phyloP scores from a whole-genome alignment of 2,113 vertebrate species.

The Tragelaphus buxtoni region DNA sequence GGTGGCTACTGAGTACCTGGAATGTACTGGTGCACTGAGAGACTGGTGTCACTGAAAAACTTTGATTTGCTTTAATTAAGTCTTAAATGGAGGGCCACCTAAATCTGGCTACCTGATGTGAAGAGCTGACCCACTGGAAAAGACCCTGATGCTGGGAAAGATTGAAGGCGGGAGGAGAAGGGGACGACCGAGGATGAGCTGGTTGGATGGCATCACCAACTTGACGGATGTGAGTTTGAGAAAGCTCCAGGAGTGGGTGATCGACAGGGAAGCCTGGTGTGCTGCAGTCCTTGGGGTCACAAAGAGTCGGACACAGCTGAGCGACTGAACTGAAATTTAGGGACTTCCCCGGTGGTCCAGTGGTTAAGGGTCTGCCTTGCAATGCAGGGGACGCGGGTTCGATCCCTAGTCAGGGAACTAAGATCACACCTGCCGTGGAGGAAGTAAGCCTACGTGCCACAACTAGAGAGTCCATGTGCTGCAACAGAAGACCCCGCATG shows the following conservation, averaged over 20 bases:
- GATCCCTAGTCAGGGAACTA: background rate
- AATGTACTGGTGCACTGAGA: background rate
- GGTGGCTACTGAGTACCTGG: too few species aligned
- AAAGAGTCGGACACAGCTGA: background rate
- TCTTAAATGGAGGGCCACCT: background rate
- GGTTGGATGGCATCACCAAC: background rate
- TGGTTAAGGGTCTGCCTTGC: background rate
- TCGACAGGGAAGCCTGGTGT: background rate
- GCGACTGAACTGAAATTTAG: background rate
- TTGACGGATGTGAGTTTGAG: background rate
- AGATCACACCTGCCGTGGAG: background rate
- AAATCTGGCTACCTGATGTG: background rate
- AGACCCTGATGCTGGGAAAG: background rate
- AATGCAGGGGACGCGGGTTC: background rate
- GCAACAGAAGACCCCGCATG: fast-evolving
- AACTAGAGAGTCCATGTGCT: background rate
- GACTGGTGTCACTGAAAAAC: background rate
- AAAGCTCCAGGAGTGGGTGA: background rate
- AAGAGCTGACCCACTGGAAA: background rate
- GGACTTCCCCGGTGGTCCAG: background rate
- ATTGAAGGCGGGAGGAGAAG: background rate
- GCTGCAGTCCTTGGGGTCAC: background rate
- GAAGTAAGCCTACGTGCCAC: background rate
- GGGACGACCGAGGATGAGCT: background rate
- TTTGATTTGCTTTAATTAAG: background rate